phyloP scores from a whole-genome alignment of 2,797 vertebrate genomes.

The Argyrosomus regius region DNA sequence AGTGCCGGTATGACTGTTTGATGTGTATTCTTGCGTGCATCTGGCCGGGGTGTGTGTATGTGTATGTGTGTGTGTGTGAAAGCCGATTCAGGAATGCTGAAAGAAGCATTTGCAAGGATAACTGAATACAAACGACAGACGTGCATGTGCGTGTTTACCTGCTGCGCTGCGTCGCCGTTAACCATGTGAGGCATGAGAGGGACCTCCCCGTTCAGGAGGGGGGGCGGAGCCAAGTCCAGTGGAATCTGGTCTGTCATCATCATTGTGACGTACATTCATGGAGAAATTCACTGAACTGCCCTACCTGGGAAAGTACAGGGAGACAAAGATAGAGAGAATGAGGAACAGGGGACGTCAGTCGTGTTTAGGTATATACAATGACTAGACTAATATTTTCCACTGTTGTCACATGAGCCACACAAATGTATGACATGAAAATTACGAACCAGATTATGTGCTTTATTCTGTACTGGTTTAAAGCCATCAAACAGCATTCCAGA shows the following conservation, averaged over 20 bases:
- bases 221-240: slow-evolving; percentile 96
- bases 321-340: slow-evolving; percentile 3
- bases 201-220: slow-evolving; percentile 94
- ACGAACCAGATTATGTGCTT: background rate
- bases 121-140: background rate
- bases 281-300: slow-evolving; percentile 93
- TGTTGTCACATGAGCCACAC: background rate
- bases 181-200: slow-evolving; percentile 97
- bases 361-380: background rate
- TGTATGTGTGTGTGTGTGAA: background rate
- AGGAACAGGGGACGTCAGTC: slow-evolving; percentile 4
- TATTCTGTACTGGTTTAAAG: background rate
- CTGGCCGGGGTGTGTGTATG: background rate
- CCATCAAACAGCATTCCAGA: background rate
- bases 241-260: slow-evolving; percentile 99
- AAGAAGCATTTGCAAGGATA: background rate
- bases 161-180: slow-evolving; percentile 95
- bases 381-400: background rate
- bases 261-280: slow-evolving; percentile 99
- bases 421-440: background rate
- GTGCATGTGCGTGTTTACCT: slow-evolving; percentile 84
- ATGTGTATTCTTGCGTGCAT: slow-evolving; percentile 15
- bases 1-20: background rate
- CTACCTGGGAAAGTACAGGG: slow-evolving; percentile 88
- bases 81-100: background rate